Conservation (phyloP, 2,888 invertebrate species). For the Drosophila nr. fundita region DNA sequence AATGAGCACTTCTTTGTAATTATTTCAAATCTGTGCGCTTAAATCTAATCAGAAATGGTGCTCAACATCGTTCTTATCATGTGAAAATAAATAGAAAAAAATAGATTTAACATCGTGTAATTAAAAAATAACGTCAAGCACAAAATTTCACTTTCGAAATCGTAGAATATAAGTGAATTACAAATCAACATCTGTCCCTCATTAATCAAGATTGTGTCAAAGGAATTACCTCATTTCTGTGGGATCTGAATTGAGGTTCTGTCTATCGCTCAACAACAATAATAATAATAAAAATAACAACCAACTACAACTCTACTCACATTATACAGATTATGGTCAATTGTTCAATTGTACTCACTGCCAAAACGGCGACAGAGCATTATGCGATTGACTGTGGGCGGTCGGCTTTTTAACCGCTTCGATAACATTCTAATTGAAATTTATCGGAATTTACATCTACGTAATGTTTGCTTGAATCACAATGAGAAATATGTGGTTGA, state of each 20-base stretch:
- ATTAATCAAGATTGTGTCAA: slow-evolving; percentile 78
- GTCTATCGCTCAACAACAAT: slow-evolving; percentile 9
- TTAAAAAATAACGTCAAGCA: slow-evolving; percentile 22
- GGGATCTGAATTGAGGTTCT: slow-evolving; percentile 25
- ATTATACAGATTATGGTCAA: slow-evolving; percentile 35
- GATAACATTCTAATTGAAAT: slow-evolving; percentile 11
- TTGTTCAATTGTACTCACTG: slow-evolving; percentile 36
- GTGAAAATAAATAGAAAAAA: background rate
- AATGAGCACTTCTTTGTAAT: background rate
- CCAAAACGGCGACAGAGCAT: slow-evolving; percentile 27
- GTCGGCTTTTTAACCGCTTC: background rate
- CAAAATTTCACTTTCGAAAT: slow-evolving; percentile 38
- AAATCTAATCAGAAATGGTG: slow-evolving; percentile 26
- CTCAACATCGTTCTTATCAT: slow-evolving; percentile 7
- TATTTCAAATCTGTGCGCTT: background rate
- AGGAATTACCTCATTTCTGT: slow-evolving; percentile 65
- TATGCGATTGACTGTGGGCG: slow-evolving; percentile 25
- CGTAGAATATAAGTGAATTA: slow-evolving; percentile 12
- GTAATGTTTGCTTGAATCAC: background rate
- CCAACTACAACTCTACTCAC: slow-evolving; percentile 6
- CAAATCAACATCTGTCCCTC: slow-evolving; percentile 20
- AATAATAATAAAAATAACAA: slow-evolving; percentile 16
- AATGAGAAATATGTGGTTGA: background rate
- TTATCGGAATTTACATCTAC: slow-evolving; percentile 2
- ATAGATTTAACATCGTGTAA: slow-evolving; percentile 23